Percentiles rank a stretch among this genome's conserved stretches.
phyloP scores from a whole-genome alignment of 2,888 invertebrate genomes.

The Parnassius smintheus region DNA sequence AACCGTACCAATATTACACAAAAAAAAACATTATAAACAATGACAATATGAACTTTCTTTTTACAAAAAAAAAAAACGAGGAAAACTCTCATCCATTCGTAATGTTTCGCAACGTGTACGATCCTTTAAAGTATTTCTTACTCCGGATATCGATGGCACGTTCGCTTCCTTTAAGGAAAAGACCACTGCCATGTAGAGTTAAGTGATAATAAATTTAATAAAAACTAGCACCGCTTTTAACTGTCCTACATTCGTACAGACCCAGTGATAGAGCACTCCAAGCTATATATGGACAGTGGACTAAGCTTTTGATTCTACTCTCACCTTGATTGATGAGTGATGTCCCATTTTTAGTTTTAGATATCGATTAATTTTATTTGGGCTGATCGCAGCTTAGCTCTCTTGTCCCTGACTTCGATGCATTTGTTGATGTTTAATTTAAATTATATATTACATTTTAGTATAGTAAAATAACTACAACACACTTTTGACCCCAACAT shows the following conservation, averaged over 20 bases:
- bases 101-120: slow-evolving; percentile 12
- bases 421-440: no score
- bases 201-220: slow-evolving; percentile 12
- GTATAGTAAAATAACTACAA: no score
- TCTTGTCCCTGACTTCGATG: no score
- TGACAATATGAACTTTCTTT: neutral
- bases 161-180: slow-evolving; percentile 10
- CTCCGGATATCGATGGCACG: slow-evolving; percentile 3
- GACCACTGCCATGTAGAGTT: slow-evolving; percentile 7
- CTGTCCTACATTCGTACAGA: slow-evolving; percentile 25
- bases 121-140: slow-evolving; percentile 11
- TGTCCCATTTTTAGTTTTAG: neutral
- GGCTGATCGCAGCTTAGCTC: no score
- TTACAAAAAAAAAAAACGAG: neutral
- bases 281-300: slow-evolving; percentile 17
- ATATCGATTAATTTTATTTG: slow-evolving; percentile 9
- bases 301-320: slow-evolving; percentile 23
- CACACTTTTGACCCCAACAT: no score
- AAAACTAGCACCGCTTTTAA: slow-evolving; percentile 21
- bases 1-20: neutral
- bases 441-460: no score
- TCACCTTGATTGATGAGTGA: slow-evolving; percentile 22
- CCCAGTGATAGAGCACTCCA: slow-evolving; percentile 15
- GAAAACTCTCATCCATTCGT: slow-evolving; percentile 1
- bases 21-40: neutral